A percentile compares a stretch with the other conserved stretches of the same genome.
Evolutionary conservation across 1,140 invertebrate genomes (phyloP).

Genomic region (Magallana gigas): DNA sequence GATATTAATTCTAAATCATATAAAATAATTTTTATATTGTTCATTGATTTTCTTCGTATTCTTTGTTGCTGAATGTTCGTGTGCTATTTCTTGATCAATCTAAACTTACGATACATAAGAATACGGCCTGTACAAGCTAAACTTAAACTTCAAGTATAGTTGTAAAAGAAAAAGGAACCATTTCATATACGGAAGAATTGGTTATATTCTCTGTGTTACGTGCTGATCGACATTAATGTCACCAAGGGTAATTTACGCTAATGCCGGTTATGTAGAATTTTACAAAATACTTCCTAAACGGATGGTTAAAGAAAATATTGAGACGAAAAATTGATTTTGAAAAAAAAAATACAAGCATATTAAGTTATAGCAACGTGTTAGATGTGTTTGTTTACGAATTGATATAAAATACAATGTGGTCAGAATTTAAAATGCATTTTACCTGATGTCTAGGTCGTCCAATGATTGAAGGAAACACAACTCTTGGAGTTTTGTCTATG

Average conservation of each 20-base stretch:
- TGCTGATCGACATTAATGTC: no score
- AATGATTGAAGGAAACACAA: background rate
- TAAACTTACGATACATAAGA: background rate
- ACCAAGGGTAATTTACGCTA: background rate
- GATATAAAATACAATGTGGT: background rate
- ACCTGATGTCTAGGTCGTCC: background rate
- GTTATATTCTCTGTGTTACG: no score
- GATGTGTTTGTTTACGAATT: background rate
- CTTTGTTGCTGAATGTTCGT: background rate
- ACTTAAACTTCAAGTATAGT: no score
- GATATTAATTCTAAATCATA: background rate
- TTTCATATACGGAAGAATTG: no score
- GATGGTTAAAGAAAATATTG: background rate
- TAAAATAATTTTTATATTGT: background rate
- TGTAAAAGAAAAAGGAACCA: no score
- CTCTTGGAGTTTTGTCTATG: background rate
- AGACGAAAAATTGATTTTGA: background rate
- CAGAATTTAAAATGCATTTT: background rate
- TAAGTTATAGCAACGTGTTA: background rate
- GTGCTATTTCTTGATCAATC: background rate
- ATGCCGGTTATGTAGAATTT: background rate
- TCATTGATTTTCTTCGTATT: background rate
- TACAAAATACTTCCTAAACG: background rate
- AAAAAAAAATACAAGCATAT: background rate
- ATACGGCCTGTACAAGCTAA: background rate